A percentile compares a stretch with the other conserved stretches of the same genome.
Evolutionary conservation across 2,888 invertebrate genomes (phyloP).

Genomic region (Ichneumoninae sp.): DNA sequence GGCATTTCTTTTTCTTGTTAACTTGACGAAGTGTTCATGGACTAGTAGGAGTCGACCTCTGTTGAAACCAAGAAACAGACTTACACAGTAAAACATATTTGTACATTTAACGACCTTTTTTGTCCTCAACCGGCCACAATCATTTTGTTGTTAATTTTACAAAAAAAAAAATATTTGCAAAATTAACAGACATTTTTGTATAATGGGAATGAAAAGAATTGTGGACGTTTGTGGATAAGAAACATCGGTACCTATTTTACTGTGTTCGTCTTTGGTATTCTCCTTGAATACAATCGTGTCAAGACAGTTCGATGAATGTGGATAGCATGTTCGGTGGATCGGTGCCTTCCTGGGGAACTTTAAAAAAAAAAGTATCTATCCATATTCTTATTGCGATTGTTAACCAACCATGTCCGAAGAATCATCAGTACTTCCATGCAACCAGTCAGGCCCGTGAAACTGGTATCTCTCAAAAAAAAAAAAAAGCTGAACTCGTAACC

Average conservation of each 20-base stretch:
- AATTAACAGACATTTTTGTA: too few species aligned
- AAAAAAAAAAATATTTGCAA: too few species aligned
- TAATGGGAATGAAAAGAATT: too few species aligned
- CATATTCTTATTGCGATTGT: neutral
- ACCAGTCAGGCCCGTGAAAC: neutral
- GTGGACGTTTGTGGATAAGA: too few species aligned
- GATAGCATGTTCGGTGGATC: neutral
- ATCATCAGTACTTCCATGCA: neutral
- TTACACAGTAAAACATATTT: too few species aligned
- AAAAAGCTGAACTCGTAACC: neutral
- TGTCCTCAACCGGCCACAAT: too few species aligned
- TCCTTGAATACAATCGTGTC: neutral
- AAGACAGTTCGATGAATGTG: neutral
- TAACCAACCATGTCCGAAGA: neutral
- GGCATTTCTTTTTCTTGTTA: slow-evolving; percentile 15
- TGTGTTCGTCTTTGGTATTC: neutral
- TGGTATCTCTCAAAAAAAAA: neutral
- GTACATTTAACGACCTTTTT: too few species aligned
- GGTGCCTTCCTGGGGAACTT: neutral
- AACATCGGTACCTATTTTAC: neutral
- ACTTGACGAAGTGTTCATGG: slow-evolving; percentile 25
- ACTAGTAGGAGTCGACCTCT: slow-evolving; percentile 14
- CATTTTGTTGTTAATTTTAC: too few species aligned
- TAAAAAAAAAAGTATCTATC: neutral
- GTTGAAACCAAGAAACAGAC: neutral